A percentile compares a stretch with the other conserved stretches of the same genome.
Evolutionary conservation across 1,140 invertebrate species (phyloP).

Genomic region (Metopolophium dirhodum): DNA sequence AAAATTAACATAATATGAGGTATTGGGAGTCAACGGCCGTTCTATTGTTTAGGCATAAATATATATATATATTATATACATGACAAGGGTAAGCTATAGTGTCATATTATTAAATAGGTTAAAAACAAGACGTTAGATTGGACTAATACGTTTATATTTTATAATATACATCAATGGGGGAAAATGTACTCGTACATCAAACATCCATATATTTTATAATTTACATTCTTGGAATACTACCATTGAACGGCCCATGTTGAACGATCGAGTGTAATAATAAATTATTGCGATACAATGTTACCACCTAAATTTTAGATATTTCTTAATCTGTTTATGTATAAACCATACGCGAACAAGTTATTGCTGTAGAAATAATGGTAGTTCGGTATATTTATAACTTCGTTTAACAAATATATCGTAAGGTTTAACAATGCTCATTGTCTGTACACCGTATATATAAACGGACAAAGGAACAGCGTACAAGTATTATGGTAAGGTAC

Average conservation of each 20-base stretch:
- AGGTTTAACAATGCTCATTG: slow-evolving; percentile 14
- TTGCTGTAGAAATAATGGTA: neutral
- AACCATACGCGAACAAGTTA: neutral
- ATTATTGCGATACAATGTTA: neutral
- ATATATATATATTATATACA: neutral
- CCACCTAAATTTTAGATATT: neutral
- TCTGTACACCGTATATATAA: neutral
- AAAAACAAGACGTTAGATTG: neutral
- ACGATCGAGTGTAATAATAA: neutral
- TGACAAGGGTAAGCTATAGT: neutral
- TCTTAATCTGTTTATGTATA: neutral
- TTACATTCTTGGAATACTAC: neutral
- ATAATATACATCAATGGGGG: neutral
- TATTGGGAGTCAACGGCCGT: neutral
- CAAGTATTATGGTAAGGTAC: neutral
- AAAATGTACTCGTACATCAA: neutral
- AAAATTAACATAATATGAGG: neutral
- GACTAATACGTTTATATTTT: neutral
- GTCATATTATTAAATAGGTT: neutral
- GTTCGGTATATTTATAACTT: neutral
- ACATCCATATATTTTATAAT: neutral
- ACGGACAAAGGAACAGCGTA: neutral
- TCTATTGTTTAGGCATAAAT: slow-evolving; percentile 7
- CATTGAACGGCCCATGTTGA: neutral
- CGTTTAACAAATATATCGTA: neutral